A percentile compares a stretch with the other conserved stretches of the same genome.
Evolutionary conservation across 2,797 vertebrate species (phyloP).

Genomic region (Ctenopoma kingsleyae): DNA sequence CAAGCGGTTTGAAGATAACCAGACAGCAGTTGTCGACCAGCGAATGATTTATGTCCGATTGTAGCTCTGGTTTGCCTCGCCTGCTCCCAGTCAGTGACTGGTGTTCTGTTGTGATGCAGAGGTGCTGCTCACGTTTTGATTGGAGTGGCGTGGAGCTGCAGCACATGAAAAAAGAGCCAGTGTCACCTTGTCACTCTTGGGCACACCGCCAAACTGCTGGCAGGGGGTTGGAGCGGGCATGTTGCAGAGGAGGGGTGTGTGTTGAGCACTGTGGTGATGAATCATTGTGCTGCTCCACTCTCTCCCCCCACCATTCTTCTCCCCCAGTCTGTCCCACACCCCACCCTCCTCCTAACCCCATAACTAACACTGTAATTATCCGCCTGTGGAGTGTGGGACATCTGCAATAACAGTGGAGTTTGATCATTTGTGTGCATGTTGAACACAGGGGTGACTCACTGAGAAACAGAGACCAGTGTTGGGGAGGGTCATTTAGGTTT

Average conservation of each 20-base stretch:
- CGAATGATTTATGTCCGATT: slow-evolving; percentile 79
- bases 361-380: slow-evolving; percentile 84
- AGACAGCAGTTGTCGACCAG: slow-evolving; percentile 72
- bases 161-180: slow-evolving; percentile 76
- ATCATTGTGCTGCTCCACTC: slow-evolving; percentile 72
- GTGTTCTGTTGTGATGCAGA: slow-evolving; percentile 68
- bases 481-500: slow-evolving; percentile 45
- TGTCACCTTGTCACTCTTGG: slow-evolving; percentile 88
- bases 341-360: slow-evolving; percentile 68
- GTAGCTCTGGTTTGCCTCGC: slow-evolving; percentile 56
- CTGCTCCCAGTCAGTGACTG: slow-evolving; percentile 67
- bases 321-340: slow-evolving; percentile 52
- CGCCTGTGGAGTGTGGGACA: slow-evolving; percentile 75
- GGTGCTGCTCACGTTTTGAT: slow-evolving; percentile 70
- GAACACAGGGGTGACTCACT: slow-evolving; percentile 49
- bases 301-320: slow-evolving; percentile 20
- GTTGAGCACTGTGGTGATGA: slow-evolving; percentile 75
- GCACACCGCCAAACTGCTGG: slow-evolving; percentile 81
- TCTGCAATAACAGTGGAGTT: slow-evolving; percentile 74
- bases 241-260: slow-evolving; percentile 66
- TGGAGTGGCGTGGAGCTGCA: slow-evolving; percentile 72
- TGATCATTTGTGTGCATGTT: slow-evolving; percentile 51
- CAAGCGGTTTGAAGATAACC: slow-evolving; percentile 74
- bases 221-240: slow-evolving; percentile 66
- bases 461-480: slow-evolving; percentile 14